Conservation (phyloP, 2,888 invertebrate genomes). For the Eugnorisma glareosa region DNA sequence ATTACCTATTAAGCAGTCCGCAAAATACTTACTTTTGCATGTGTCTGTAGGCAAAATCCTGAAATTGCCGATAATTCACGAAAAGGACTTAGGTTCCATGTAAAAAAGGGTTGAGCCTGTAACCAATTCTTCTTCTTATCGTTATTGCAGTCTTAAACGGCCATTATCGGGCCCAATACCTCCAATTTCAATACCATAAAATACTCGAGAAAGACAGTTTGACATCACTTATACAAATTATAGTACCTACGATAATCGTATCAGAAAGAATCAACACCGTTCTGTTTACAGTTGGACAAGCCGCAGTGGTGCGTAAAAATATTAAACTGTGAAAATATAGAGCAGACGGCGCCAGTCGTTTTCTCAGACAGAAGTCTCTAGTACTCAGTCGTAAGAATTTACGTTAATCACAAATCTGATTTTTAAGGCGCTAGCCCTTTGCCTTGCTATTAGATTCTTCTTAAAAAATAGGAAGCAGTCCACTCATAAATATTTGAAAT, state of each 20-base stretch:
- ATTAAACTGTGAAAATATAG: background rate
- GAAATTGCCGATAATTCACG: constrained; percentile 32
- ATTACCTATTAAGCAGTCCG: background rate
- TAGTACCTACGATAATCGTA: background rate
- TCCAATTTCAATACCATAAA: constrained; percentile 41
- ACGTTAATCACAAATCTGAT: background rate
- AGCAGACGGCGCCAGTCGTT: background rate
- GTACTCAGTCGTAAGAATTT: background rate
- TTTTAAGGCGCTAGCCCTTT: background rate
- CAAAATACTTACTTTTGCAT: background rate
- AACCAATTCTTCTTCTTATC: constrained; percentile 37
- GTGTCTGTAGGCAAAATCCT: background rate
- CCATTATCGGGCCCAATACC: constrained; percentile 24
- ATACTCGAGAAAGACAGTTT: constrained; percentile 18
- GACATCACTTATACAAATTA: background rate
- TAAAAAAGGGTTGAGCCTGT: constrained; percentile 27
- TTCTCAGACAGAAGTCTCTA: background rate
- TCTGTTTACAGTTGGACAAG: background rate
- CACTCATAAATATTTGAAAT: no score
- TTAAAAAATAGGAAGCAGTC: no score
- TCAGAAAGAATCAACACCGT: background rate
- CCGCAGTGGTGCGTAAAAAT: background rate
- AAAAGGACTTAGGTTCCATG: constrained; percentile 8
- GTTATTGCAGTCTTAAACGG: constrained; percentile 11
- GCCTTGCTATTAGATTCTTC: background rate